phyloP scores from a whole-genome alignment of 2,113 vertebrate genomes.

The Myxocyprinus asiaticus region DNA sequence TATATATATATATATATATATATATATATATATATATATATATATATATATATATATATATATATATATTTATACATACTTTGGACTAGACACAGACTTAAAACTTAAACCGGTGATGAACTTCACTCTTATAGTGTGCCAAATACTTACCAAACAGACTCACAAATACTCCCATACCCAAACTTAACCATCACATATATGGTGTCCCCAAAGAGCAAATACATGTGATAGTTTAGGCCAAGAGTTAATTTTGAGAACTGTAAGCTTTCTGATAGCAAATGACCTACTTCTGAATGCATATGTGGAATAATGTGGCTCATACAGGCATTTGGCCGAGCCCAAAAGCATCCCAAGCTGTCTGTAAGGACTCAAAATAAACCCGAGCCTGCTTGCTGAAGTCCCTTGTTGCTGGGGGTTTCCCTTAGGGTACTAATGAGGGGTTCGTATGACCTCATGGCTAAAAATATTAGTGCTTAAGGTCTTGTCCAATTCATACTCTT shows the following conservation, averaged over 20 bases:
- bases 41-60: too few species aligned
- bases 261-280: slow-evolving; percentile 32
- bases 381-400: slow-evolving; percentile 57
- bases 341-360: slow-evolving; percentile 48
- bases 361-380: slow-evolving; percentile 67
- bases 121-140: too few species aligned
- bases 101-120: too few species aligned
- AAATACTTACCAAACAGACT: too few species aligned
- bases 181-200: too few species aligned
- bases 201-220: too few species aligned
- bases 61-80: too few species aligned
- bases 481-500: background rate
- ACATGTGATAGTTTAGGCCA: background rate
- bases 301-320: slow-evolving; percentile 14
- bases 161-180: too few species aligned
- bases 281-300: slow-evolving; percentile 49
- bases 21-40: too few species aligned
- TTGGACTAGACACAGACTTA: too few species aligned
- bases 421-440: slow-evolving; percentile 60
- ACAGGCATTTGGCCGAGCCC: slow-evolving; percentile 46
- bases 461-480: slow-evolving; percentile 64
- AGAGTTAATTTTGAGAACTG: background rate
- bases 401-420: slow-evolving; percentile 73
- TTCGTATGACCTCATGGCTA: slow-evolving; percentile 68
- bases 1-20: too few species aligned